These are phyloP conservation scores for Isurus oxyrinchus DNA, from an alignment of 2,113 vertebrate genomes.

Conservation along the genomic window DNA sequence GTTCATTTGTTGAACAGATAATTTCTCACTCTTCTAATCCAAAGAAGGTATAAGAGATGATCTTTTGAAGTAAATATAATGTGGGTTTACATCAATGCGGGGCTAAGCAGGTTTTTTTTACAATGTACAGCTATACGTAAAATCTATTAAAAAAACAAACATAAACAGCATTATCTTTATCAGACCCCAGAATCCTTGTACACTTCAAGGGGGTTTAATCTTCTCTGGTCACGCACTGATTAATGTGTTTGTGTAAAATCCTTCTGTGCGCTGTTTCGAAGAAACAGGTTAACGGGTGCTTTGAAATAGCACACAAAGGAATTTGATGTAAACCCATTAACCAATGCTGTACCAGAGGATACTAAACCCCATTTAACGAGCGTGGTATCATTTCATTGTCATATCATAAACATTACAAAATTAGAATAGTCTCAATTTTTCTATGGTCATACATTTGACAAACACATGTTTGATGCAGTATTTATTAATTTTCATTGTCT, in stretches of 20 bases:
- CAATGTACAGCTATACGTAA: background rate
- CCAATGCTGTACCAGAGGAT: background rate
- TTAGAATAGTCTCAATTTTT: background rate
- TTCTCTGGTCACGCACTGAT: background rate
- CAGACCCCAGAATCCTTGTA: background rate
- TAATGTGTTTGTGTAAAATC: slow-evolving; percentile 3
- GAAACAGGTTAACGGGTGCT: slow-evolving; percentile 3
- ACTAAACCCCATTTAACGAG: background rate
- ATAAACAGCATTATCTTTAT: background rate
- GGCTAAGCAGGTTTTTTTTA: background rate
- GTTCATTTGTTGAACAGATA: background rate
- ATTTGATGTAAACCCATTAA: slow-evolving; percentile 3
- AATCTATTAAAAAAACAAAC: background rate
- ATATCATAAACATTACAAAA: background rate
- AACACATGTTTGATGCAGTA: background rate
- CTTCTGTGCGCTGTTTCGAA: background rate
- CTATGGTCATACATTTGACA: background rate
- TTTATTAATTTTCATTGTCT: background rate
- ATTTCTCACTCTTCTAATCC: background rate
- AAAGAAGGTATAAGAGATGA: background rate
- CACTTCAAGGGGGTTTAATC: background rate
- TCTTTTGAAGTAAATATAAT: background rate
- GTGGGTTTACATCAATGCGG: background rate
- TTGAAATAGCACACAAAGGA: background rate
- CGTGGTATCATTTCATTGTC: background rate